These are phyloP conservation scores for Eucriotettix oculatus DNA, from an alignment of 2,888 invertebrate genomes.

Conservation along the genomic window DNA sequence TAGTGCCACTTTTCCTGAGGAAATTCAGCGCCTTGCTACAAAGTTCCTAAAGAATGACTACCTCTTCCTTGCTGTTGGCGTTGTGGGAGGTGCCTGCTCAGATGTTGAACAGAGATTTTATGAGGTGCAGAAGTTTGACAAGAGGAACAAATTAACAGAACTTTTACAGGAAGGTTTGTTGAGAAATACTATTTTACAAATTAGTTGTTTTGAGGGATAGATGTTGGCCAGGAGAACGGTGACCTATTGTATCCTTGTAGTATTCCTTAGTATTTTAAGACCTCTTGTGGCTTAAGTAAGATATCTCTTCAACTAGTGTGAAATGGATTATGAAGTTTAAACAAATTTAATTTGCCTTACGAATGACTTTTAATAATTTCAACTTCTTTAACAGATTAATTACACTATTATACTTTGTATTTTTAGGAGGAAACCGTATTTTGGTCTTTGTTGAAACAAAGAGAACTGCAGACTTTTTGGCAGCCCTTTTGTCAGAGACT, in stretches of 20 bases:
- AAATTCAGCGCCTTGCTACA: conserved; percentile 60
- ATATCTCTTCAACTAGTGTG: too few relatives aligned
- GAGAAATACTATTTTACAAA: neutral
- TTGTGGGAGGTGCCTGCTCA: conserved; percentile 80
- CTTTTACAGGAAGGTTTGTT: conserved; percentile 36
- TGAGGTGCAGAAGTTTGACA: conserved; percentile 52
- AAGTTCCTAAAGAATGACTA: conserved; percentile 56
- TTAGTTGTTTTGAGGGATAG: conserved; percentile 1
- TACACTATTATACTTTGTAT: neutral
- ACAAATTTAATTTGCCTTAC: too few relatives aligned
- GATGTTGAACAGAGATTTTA: conserved; percentile 74
- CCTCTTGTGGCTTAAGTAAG: too few relatives aligned
- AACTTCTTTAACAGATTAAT: neutral
- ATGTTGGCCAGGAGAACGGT: neutral
- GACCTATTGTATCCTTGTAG: too few relatives aligned
- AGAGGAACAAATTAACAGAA: conserved; percentile 54
- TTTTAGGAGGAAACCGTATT: conserved; percentile 29
- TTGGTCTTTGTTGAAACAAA: conserved; percentile 87
- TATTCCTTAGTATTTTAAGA: too few relatives aligned
- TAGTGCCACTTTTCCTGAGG: conserved; percentile 57
- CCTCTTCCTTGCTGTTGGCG: conserved; percentile 78
- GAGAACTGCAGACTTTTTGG: conserved; percentile 77
- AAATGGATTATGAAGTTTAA: too few relatives aligned
- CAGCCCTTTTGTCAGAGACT: conserved; percentile 62
- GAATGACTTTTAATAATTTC: too few relatives aligned